Conservation (phyloP, 2,797 vertebrate species). For the Myotis pilosus region DNA sequence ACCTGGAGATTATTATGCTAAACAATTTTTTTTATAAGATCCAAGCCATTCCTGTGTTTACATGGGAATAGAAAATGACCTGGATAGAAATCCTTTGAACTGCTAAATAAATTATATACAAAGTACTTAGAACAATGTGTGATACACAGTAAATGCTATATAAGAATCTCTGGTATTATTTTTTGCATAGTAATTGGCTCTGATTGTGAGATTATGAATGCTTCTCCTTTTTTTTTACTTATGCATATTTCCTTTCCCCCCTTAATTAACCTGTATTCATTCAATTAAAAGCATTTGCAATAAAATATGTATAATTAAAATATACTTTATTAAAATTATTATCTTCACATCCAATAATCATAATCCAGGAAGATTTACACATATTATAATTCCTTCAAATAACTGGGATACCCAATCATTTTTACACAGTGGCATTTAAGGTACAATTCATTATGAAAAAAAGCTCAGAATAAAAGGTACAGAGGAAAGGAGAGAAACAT, state of each 20-base stretch:
- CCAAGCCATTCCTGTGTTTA: background rate
- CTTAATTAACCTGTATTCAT: constrained; percentile 15
- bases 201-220: background rate
- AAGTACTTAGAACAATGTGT: background rate
- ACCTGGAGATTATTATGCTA: too few species aligned
- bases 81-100: background rate
- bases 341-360: constrained; percentile 37
- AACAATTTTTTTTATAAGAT: background rate
- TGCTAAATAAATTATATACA: background rate
- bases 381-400: background rate
- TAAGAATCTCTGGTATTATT: background rate
- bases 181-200: constrained; percentile 17
- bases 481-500: background rate
- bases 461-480: constrained; percentile 11
- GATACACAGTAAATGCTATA: background rate
- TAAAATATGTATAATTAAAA: constrained; percentile 1
- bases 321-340: background rate
- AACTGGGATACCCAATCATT: background rate
- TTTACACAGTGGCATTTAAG: background rate
- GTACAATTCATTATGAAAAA: constrained; percentile 22
- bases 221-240: background rate
- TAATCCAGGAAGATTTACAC: constrained; percentile 33
- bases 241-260: background rate
- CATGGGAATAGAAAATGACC: background rate
- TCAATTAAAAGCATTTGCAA: background rate